A percentile compares a stretch with the other conserved stretches of the same genome.
These are phyloP conservation scores for Seira sanloemensis DNA, from an alignment of 2,888 invertebrate species.

Conservation along the genomic window DNA sequence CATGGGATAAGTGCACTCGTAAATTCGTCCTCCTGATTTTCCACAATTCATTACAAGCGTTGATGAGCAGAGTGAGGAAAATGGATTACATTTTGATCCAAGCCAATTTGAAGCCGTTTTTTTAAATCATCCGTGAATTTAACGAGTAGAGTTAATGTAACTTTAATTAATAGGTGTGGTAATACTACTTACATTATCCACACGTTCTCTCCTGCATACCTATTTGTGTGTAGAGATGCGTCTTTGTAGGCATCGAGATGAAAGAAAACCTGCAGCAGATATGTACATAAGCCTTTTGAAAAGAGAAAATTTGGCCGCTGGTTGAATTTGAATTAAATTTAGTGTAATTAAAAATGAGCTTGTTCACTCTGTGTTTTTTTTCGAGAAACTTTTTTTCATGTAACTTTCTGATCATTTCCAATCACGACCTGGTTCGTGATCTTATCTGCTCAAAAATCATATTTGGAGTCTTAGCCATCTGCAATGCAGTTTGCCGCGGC, in stretches of 20 bases:
- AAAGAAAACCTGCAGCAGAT: no score
- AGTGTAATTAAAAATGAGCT: not conserved
- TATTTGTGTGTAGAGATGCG: not conserved
- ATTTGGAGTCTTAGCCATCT: no score
- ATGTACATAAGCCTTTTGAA: no score
- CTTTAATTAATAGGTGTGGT: not conserved
- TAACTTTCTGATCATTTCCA: not conserved
- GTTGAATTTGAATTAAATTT: not conserved
- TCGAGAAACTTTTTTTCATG: not conserved
- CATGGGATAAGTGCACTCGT: not conserved
- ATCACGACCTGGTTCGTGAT: not conserved
- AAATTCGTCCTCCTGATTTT: no score
- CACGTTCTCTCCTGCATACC: not conserved
- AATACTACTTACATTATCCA: no score
- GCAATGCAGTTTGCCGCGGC: no score
- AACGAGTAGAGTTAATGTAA: not conserved
- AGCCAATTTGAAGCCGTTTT: no score
- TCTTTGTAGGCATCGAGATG: not conserved
- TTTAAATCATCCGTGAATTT: not conserved
- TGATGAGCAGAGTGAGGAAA: no score
- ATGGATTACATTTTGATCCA: no score
- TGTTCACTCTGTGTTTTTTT: no score
- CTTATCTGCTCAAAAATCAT: not conserved
- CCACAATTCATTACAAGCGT: no score
- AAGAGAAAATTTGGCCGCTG: constrained; percentile 1